A percentile compares a stretch with the other conserved stretches of the same genome.
Conservation (phyloP, 2,888 invertebrate species). For the Lydus trimaculatus region DNA sequence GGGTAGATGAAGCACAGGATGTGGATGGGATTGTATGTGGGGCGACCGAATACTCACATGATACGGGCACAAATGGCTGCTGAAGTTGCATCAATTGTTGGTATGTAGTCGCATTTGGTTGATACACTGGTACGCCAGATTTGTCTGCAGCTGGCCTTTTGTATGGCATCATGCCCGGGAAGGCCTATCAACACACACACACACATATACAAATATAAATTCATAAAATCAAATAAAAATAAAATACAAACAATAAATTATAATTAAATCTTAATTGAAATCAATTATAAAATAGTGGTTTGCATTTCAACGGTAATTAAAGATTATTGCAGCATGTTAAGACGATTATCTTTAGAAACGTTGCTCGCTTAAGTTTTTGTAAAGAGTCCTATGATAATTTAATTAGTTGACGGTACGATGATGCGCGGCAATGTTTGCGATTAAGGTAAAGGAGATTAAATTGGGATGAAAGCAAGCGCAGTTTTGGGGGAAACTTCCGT, state of each 20-base stretch:
- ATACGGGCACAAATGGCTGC: slow-evolving; percentile 97
- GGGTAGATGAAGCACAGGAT: slow-evolving; percentile 54
- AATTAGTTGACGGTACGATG: slow-evolving; percentile 5
- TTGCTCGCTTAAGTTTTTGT: background rate
- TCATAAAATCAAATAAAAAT: background rate
- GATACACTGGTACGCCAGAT: slow-evolving; percentile 95
- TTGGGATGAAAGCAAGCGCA: background rate
- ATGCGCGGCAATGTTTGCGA: slow-evolving; percentile 2
- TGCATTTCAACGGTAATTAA: background rate
- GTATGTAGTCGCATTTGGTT: slow-evolving; percentile 89
- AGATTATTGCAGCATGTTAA: slow-evolving; percentile 6
- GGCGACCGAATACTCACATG: slow-evolving; percentile 95
- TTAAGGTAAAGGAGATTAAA: slow-evolving; percentile 3
- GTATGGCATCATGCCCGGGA: slow-evolving; percentile 95
- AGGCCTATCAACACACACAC: slow-evolving; percentile 70
- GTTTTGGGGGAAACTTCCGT: background rate
- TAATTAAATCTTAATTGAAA: background rate
- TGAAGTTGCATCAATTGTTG: slow-evolving; percentile 95
- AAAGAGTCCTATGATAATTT: slow-evolving; percentile 4
- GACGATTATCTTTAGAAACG: background rate
- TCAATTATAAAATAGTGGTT: background rate
- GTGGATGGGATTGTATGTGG: slow-evolving; percentile 63
- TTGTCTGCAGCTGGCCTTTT: slow-evolving; percentile 97
- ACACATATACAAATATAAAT: background rate
- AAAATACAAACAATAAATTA: background rate